Evolutionary conservation across 2,113 vertebrate species (phyloP).

Genomic region (Carassius carassius): DNA sequence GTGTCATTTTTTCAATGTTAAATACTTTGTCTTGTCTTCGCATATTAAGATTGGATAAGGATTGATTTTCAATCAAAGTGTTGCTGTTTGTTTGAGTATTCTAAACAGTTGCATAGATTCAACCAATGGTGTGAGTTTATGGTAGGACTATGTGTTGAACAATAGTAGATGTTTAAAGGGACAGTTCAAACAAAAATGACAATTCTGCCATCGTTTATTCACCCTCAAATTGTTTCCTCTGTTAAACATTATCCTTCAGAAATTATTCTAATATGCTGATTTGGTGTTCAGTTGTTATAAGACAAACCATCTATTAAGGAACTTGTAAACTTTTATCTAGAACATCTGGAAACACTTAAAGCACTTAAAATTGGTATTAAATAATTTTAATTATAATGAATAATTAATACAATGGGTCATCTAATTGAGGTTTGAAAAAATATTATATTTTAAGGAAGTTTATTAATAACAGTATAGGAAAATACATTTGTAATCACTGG

Average conservation of each 20-base stretch:
- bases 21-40: neutral
- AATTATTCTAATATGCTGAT: neutral
- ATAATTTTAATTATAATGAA: neutral
- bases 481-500: too few relatives aligned
- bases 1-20: neutral
- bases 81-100: neutral
- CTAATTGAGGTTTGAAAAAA: too few relatives aligned
- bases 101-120: neutral
- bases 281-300: neutral
- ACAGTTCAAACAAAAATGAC: neutral
- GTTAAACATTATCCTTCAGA: too few relatives aligned
- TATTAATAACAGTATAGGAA: too few relatives aligned
- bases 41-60: neutral
- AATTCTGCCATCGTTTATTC: too few relatives aligned
- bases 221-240: too few relatives aligned
- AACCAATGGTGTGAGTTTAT: neutral
- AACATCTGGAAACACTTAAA: too few relatives aligned
- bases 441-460: too few relatives aligned
- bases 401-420: neutral
- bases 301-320: neutral
- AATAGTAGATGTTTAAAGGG: neutral
- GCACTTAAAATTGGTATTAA: too few relatives aligned
- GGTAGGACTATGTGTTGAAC: neutral
- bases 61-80: neutral
- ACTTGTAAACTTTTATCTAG: neutral